These are phyloP conservation scores for Melospiza georgiana DNA, from an alignment of 2,113 vertebrate genomes.

Conservation along the genomic window DNA sequence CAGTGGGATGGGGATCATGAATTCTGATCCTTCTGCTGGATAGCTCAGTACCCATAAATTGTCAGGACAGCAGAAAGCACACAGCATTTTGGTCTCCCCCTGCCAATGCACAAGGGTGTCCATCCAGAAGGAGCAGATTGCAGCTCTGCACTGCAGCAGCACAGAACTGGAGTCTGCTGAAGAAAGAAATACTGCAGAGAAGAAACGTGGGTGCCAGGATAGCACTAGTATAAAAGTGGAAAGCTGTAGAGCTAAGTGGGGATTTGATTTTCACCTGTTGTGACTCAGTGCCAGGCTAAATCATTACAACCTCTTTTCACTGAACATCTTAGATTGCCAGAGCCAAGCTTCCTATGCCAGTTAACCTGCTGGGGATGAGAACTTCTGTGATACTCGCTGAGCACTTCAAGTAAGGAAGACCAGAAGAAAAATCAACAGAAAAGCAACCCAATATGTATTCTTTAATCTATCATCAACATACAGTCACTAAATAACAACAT, in stretches of 20 bases:
- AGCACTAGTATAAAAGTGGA: not conserved
- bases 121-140: not conserved
- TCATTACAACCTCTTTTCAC: not conserved
- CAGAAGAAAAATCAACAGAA: not conserved
- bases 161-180: not conserved
- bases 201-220: not conserved
- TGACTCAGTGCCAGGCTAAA: not conserved
- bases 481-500: not conserved
- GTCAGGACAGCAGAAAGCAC: not conserved
- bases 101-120: not conserved
- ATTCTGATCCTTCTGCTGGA: not conserved
- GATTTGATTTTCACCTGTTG: not conserved
- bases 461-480: not conserved
- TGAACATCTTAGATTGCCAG: not conserved
- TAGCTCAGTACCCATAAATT: not conserved
- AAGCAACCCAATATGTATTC: not conserved
- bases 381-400: not conserved
- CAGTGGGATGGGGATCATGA: not conserved
- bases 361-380: not conserved
- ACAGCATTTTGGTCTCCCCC: not conserved
- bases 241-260: not conserved
- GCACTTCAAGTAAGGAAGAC: not conserved
- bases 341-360: not conserved
- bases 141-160: not conserved
- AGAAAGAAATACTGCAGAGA: not conserved